Evolutionary conservation across 2,113 vertebrate genomes (phyloP).

Genomic region (Pao palembangensis): DNA sequence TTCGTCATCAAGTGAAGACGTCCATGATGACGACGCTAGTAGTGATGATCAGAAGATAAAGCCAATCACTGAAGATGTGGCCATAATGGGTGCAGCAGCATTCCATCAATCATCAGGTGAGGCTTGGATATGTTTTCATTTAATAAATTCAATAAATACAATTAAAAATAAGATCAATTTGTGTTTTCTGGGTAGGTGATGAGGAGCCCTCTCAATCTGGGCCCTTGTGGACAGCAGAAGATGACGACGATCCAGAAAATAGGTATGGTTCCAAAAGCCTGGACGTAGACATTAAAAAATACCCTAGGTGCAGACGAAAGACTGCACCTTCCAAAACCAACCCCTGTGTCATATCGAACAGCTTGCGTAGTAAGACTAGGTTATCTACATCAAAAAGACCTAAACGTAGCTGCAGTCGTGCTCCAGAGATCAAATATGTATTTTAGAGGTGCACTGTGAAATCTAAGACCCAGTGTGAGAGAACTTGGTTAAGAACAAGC

Average conservation of each 20-base stretch:
- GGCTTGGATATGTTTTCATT: not conserved
- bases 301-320: constrained; percentile 77
- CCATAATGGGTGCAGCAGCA: constrained; percentile 71
- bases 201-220: constrained; percentile 78
- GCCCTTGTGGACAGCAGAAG: constrained; percentile 81
- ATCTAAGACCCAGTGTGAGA: constrained; percentile 4
- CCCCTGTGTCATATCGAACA: constrained; percentile 73
- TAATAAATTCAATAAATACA: not conserved
- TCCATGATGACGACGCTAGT: constrained; percentile 69
- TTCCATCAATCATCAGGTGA: constrained; percentile 93
- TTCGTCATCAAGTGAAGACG: constrained; percentile 66
- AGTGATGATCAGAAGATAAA: constrained; percentile 90
- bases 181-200: constrained; percentile 75
- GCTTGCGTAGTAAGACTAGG: constrained; percentile 74
- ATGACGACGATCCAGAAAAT: constrained; percentile 97
- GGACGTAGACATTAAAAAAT: constrained; percentile 77
- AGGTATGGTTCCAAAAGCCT: constrained; percentile 89
- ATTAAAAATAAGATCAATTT: not conserved
- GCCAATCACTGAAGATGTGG: constrained; percentile 84
- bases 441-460: constrained; percentile 72
- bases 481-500: constrained; percentile 65
- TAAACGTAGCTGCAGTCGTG: constrained; percentile 75
- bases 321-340: constrained; percentile 68
- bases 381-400: constrained; percentile 58
- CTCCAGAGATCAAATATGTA: constrained; percentile 74